A percentile compares a stretch with the other conserved stretches of the same genome.
Conservation (phyloP, 2,888 invertebrate species). For the Lasius platythorax region DNA sequence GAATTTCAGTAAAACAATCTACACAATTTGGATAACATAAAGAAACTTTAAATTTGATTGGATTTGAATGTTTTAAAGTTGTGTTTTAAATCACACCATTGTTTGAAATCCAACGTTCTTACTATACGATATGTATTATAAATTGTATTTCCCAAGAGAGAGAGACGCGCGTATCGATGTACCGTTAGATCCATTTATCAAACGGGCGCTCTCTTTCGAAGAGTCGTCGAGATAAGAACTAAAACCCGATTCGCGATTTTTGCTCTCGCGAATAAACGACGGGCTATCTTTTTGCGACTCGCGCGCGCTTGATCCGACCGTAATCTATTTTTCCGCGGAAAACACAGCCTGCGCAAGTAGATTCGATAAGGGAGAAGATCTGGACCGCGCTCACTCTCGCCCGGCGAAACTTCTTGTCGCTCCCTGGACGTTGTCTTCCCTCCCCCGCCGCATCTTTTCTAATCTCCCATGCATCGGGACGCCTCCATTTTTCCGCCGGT, state of each 20-base stretch:
- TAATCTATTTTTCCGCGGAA: conserved; percentile 58
- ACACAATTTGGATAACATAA: neutral
- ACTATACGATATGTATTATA: conserved; percentile 7
- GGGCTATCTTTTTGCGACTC: conserved; percentile 51
- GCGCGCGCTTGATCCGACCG: conserved; percentile 24
- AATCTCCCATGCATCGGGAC: conserved; percentile 48
- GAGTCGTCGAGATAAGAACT: conserved; percentile 63
- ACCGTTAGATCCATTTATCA: conserved; percentile 69
- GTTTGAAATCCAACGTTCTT: conserved; percentile 1
- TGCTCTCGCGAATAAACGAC: conserved; percentile 51
- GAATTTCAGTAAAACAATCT: neutral
- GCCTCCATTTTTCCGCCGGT: conserved; percentile 55
- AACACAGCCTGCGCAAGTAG: conserved; percentile 36
- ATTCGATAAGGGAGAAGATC: conserved; percentile 55
- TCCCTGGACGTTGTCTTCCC: conserved; percentile 15
- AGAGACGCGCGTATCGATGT: conserved; percentile 53
- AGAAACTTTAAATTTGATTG: neutral
- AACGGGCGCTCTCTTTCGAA: conserved; percentile 62
- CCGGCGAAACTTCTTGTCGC: conserved; percentile 41
- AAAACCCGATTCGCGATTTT: conserved; percentile 63
- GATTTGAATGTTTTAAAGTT: neutral
- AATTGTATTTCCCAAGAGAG: conserved; percentile 18
- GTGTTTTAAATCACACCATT: conserved; percentile 2
- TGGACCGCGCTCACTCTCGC: conserved; percentile 4
- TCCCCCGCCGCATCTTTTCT: conserved; percentile 54